Base-by-base conservation (phyloP, 2,888 invertebrate genomes). In the Seira musarum region DNA sequence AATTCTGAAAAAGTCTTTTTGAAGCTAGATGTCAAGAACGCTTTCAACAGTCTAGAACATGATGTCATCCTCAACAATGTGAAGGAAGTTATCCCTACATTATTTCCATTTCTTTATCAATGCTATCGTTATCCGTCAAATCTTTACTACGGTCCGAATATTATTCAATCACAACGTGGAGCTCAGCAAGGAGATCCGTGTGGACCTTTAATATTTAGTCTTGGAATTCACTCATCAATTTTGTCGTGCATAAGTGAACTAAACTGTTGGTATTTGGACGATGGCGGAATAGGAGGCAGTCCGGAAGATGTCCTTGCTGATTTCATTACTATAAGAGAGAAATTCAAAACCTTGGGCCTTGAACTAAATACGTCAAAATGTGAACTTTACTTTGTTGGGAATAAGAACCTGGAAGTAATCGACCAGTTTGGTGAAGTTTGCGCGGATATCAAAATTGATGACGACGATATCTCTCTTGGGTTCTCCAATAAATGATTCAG, bases 11-110 rank as follows among this genome's bases (percentile, higher is more conserved):
- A 30, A 30, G 24, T 73, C n/a, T 3, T 81, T 0, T 61, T 81
- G 10, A 76, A 77, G 63, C n/a, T 81, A 13, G 76, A 81, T 40
- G 76, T 67, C 40, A 22, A 25, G 19, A 81, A 81, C 63, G 81
- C 81, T 10, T 81, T 77, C 60, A 81, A 81, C 63, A 19, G 25
- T 1, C 6, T 80, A 1, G 66, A 76, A 13, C 1, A 71, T 1
- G 66, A 61, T 8, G 17, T 5, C 30, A 5, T 30, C 30, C 2
- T 30, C 3, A 30, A 30, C 24, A 24, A 70, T 75, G 15, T 25
- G 53, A 15, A 17, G 60, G 0, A 24, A 53, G n/a, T n/a, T 0
- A 21, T 21, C 3, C 75, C 68, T 17, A 1, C 0, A n/a, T 2
- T 76, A 1, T 64, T 46, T 17, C 25, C 63, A 10, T 69, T 63